Percentiles rank a stretch among this genome's conserved stretches.
Evolutionary conservation across 2,888 invertebrate genomes (phyloP).

Genomic region (Linnaemya vulpina): DNA sequence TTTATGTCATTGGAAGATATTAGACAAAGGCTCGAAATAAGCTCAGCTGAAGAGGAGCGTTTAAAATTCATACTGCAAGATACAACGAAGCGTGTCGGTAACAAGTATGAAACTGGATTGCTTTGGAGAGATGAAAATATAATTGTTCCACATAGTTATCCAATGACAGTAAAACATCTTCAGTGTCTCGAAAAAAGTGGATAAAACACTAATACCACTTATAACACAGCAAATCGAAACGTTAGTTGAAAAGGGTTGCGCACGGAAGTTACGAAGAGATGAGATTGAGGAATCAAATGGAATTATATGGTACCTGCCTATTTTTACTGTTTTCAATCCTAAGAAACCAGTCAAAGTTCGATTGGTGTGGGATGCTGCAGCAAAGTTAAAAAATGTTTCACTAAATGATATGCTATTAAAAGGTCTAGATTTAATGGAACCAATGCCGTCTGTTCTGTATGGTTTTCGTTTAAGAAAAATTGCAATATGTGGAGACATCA

Average conservation of each 20-base stretch:
- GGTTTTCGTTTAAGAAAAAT: neutral
- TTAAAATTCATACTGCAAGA: neutral
- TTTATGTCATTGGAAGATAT: too few relatives aligned
- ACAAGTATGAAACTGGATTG: too few relatives aligned
- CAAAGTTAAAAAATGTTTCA: neutral
- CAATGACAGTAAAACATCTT: neutral
- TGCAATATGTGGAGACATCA: too few relatives aligned
- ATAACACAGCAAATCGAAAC: neutral
- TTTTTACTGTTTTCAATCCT: too few relatives aligned
- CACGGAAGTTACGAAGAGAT: neutral
- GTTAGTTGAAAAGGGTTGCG: neutral
- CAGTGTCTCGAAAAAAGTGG: neutral
- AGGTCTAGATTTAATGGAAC: neutral
- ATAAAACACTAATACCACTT: neutral
- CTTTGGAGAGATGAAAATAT: neutral
- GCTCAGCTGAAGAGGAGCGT: neutral
- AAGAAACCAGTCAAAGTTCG: neutral
- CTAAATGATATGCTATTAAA: neutral
- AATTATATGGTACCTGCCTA: too few relatives aligned
- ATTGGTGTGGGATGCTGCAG: neutral
- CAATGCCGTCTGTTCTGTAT: neutral
- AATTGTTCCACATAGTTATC: neutral
- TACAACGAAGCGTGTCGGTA: neutral
- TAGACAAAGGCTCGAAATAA: neutral
- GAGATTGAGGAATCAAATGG: too few relatives aligned